A percentile compares a stretch with the other conserved stretches of the same genome.
phyloP scores from a whole-genome alignment of 2,888 invertebrate genomes.

The Macrosoma leucophasiata region DNA sequence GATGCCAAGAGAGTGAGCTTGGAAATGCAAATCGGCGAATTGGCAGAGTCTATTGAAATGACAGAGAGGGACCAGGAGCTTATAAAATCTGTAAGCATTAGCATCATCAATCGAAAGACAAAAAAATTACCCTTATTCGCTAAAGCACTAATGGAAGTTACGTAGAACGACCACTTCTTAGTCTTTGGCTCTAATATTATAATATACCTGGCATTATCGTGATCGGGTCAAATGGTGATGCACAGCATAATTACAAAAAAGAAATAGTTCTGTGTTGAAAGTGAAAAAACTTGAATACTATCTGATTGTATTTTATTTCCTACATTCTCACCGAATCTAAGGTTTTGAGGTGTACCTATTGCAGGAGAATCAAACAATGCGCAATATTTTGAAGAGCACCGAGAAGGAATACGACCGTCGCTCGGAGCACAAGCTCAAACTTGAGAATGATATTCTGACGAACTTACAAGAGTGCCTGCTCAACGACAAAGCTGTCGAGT shows the following conservation, averaged over 20 bases:
- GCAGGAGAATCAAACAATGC: constrained; percentile 68
- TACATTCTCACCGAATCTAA: too few species aligned
- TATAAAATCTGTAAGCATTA: constrained; percentile 57
- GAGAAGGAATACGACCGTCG: constrained; percentile 67
- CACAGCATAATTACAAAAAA: too few species aligned
- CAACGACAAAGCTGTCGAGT: constrained; percentile 80
- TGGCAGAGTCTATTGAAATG: constrained; percentile 76
- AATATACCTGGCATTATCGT: too few species aligned
- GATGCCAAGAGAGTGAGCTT: constrained; percentile 64
- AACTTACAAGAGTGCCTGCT: constrained; percentile 81
- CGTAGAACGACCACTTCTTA: too few species aligned
- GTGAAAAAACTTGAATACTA: too few species aligned
- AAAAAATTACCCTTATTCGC: too few species aligned
- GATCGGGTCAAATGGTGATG: too few species aligned
- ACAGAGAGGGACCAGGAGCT: constrained; percentile 77
- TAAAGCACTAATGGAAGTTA: too few species aligned
- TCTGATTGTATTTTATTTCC: too few species aligned
- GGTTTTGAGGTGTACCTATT: background rate
- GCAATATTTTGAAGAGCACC: constrained; percentile 49
- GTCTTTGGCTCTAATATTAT: too few species aligned
- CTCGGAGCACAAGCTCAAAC: constrained; percentile 63
- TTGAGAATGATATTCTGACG: constrained; percentile 79
- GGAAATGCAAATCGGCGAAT: constrained; percentile 72
- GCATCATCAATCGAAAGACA: too few species aligned
- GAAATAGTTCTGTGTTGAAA: too few species aligned